Conservation (phyloP, 2,888 invertebrate genomes). For the Colostygia pectinataria region DNA sequence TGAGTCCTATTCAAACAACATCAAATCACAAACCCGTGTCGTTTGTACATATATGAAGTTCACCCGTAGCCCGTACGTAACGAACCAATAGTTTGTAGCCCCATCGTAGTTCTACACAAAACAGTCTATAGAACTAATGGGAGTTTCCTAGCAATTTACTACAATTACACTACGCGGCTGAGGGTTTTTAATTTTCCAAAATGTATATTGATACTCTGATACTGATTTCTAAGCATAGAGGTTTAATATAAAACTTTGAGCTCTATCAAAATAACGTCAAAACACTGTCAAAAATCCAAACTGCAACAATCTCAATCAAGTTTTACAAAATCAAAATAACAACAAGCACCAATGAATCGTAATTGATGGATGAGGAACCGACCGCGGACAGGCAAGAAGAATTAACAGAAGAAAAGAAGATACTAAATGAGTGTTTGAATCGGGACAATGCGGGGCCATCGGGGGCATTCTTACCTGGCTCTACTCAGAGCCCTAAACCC, state of each 20-base stretch:
- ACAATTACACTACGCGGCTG: too few relatives aligned
- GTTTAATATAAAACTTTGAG: neutral
- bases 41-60: too few relatives aligned
- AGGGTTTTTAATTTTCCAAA: neutral
- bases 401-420: slow-evolving; percentile 43
- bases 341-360: slow-evolving; percentile 53
- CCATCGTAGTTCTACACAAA: too few relatives aligned
- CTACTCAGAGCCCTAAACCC: slow-evolving; percentile 42
- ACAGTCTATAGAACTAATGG: too few relatives aligned
- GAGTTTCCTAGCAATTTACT: too few relatives aligned
- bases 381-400: slow-evolving; percentile 47
- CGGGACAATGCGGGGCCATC: slow-evolving; percentile 29
- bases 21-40: too few relatives aligned
- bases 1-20: too few relatives aligned
- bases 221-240: neutral
- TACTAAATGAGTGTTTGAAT: slow-evolving; percentile 26
- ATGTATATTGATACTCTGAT: neutral
- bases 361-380: slow-evolving; percentile 65
- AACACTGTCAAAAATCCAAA: slow-evolving; percentile 26
- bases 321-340: slow-evolving; percentile 18
- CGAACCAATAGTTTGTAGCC: too few relatives aligned
- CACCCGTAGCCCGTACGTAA: too few relatives aligned
- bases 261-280: slow-evolving; percentile 16
- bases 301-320: slow-evolving; percentile 9
- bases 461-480: slow-evolving; percentile 54